phyloP scores from a whole-genome alignment of 1,140 invertebrate species.

The Centruroides sculpturatus region DNA sequence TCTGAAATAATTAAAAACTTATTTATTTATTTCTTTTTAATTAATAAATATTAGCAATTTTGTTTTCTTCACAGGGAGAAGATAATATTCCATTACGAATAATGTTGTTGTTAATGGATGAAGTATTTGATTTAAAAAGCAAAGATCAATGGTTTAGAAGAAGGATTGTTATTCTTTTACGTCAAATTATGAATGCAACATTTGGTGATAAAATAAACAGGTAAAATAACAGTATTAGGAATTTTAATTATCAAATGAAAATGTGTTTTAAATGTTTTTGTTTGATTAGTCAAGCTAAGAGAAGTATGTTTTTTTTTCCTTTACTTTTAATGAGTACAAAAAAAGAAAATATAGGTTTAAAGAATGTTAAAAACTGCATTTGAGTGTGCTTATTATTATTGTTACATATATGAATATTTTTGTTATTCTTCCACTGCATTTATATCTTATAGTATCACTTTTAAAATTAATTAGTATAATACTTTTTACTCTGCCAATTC shows the following conservation, averaged over 20 bases:
- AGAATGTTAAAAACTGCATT: no score
- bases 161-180: constrained; percentile 58
- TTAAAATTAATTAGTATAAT: no score
- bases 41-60: no score
- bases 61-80: constrained; percentile 40
- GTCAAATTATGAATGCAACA: constrained; percentile 53
- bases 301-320: no score
- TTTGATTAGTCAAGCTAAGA: background rate
- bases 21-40: no score
- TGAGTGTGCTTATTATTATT: no score
- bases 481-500: no score
- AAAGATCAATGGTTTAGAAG: constrained; percentile 76
- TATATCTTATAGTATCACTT: no score
- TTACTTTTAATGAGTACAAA: no score
- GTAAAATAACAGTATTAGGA: background rate
- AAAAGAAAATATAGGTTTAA: background rate
- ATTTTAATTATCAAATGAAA: constrained; percentile 45
- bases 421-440: no score
- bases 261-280: constrained; percentile 38
- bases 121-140: constrained; percentile 77
- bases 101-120: constrained; percentile 71
- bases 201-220: constrained; percentile 39
- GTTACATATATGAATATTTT: no score
- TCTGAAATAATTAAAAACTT: no score
- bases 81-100: constrained; percentile 79